Percentiles rank a stretch among this genome's conserved stretches.
phyloP scores from a whole-genome alignment of 2,797 vertebrate species.

The Uromys caudimaculatus region DNA sequence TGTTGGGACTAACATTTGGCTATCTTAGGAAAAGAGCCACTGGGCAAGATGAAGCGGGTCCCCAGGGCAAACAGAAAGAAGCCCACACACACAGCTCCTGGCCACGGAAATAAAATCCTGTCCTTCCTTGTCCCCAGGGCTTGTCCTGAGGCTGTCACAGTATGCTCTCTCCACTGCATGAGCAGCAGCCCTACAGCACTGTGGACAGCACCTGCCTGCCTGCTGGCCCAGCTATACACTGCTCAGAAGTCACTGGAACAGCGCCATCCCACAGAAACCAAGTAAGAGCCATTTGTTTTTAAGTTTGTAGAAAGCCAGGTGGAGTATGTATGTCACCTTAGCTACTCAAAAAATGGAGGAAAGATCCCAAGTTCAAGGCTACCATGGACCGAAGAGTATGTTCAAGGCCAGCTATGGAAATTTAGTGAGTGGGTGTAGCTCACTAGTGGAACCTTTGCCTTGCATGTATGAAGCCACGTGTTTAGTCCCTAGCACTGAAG shows the following conservation, averaged over 20 bases:
- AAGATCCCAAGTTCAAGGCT: not conserved
- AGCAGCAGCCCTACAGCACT: not conserved
- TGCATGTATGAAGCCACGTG: not conserved
- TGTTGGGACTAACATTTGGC: not conserved
- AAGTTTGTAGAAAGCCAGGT: not conserved
- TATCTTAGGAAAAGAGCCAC: not conserved
- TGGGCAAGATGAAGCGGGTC: not conserved
- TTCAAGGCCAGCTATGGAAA: not conserved
- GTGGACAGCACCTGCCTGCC: fast-evolving
- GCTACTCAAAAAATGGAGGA: not conserved
- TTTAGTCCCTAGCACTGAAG: not conserved
- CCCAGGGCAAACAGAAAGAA: not conserved
- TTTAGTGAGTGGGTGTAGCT: not conserved
- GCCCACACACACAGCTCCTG: not conserved
- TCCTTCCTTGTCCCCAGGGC: not conserved
- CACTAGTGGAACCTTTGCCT: not conserved
- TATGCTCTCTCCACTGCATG: not conserved
- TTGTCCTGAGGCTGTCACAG: not conserved
- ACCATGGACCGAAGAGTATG: not conserved
- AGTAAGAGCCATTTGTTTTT: not conserved
- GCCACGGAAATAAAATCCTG: not conserved
- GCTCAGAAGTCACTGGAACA: not conserved
- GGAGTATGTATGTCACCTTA: not conserved
- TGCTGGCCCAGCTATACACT: not conserved
- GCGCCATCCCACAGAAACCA: fast-evolving